These are phyloP conservation scores for Tipula confusa DNA, from an alignment of 2,888 invertebrate genomes.

Conservation along the genomic window DNA sequence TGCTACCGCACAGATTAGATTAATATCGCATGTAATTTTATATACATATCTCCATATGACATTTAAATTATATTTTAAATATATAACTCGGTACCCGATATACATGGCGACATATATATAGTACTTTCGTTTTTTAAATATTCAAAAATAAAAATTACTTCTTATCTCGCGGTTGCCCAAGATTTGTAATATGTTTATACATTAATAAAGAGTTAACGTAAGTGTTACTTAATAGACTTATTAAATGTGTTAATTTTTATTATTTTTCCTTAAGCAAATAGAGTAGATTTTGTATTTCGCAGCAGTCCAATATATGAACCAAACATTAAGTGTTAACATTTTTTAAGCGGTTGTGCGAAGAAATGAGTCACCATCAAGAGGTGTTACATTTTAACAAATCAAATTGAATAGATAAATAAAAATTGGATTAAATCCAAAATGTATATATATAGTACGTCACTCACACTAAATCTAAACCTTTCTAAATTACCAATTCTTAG, in stretches of 20 bases:
- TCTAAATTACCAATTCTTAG: conserved; percentile 3
- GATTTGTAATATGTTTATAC: neutral
- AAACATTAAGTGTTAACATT: neutral
- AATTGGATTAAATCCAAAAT: conserved; percentile 4
- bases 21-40: conserved; percentile 3
- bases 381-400: neutral
- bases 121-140: too few relatives aligned
- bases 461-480: neutral
- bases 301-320: neutral
- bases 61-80: neutral
- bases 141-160: too few relatives aligned
- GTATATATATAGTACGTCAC: neutral
- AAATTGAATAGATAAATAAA: neutral
- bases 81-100: neutral
- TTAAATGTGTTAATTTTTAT: neutral
- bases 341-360: neutral
- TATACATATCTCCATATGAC: conserved; percentile 15
- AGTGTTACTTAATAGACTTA: neutral
- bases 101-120: too few relatives aligned
- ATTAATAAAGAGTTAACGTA: neutral
- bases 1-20: neutral
- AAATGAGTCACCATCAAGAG: neutral
- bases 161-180: neutral
- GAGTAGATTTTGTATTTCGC: neutral
- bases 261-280: neutral